Percentiles rank a stretch among this genome's conserved stretches.
phyloP scores from a whole-genome alignment of 2,113 vertebrate species.

The Urocolius indicus region DNA sequence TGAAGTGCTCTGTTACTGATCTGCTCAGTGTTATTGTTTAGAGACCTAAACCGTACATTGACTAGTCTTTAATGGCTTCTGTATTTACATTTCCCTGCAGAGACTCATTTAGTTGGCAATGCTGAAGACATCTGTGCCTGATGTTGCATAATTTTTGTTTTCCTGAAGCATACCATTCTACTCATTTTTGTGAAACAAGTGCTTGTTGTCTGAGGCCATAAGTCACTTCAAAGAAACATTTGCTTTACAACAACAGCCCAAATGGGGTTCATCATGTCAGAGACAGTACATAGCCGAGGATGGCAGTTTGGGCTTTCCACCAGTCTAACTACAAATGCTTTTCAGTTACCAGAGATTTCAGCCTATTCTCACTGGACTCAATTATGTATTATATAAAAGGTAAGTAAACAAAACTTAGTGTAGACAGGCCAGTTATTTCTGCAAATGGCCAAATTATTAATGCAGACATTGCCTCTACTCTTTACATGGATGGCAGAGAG shows the following conservation, averaged over 20 bases:
- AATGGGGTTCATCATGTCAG: background rate
- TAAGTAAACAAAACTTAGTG: background rate
- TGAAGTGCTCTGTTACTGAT: background rate
- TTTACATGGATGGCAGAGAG: background rate
- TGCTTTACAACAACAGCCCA: background rate
- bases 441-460: background rate
- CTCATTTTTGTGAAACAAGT: constrained; percentile 53
- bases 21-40: constrained; percentile 28
- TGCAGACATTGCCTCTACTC: background rate
- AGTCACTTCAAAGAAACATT: background rate
- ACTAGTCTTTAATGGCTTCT: constrained; percentile 27
- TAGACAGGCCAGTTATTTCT: background rate
- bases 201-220: background rate
- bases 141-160: constrained; percentile 66
- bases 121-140: constrained; percentile 33
- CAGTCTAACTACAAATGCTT: background rate
- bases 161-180: constrained; percentile 2
- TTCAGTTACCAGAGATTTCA: background rate
- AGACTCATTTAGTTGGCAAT: constrained; percentile 52
- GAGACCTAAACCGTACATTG: background rate
- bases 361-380: background rate
- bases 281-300: background rate
- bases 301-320: background rate
- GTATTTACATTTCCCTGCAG: constrained; percentile 61
- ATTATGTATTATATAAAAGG: background rate